Conservation (phyloP, 2,113 vertebrate genomes). For the Protobothrops mucrosquamatus region DNA sequence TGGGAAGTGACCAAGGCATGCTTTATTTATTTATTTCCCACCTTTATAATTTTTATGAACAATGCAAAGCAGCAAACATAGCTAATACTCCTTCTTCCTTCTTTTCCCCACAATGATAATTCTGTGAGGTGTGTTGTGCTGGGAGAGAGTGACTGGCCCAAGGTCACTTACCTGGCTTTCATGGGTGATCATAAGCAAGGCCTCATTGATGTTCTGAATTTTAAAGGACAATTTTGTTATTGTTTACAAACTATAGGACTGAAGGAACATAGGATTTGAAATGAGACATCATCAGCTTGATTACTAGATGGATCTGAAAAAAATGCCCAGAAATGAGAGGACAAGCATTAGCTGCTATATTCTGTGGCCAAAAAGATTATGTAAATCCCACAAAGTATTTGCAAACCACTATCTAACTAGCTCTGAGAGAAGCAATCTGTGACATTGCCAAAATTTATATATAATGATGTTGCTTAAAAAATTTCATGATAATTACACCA, state of each 20-base stretch:
- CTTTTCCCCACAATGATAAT: neutral
- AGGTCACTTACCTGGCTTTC: neutral
- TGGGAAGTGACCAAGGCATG: neutral
- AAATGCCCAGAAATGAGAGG: neutral
- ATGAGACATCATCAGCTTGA: neutral
- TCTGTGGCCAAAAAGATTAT: neutral
- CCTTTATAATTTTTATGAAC: neutral
- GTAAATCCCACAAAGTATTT: neutral
- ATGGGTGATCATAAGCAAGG: neutral
- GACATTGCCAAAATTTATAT: neutral
- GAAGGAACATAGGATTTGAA: neutral
- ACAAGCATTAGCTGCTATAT: neutral
- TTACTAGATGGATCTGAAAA: neutral
- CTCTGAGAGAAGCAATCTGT: neutral
- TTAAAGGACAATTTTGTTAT: neutral
- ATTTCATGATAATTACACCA: neutral
- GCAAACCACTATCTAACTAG: neutral
- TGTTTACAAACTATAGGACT: neutral
- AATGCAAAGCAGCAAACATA: neutral
- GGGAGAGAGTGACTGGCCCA: neutral
- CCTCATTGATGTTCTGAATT: neutral
- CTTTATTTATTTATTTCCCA: no score
- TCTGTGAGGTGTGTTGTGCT: neutral
- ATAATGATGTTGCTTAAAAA: neutral
- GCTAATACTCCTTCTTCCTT: neutral